Evolutionary conservation across 2,888 invertebrate genomes (phyloP), one percentile per base, ranked within the genome.

Genomic region (Drosophila eohydei): DNA sequence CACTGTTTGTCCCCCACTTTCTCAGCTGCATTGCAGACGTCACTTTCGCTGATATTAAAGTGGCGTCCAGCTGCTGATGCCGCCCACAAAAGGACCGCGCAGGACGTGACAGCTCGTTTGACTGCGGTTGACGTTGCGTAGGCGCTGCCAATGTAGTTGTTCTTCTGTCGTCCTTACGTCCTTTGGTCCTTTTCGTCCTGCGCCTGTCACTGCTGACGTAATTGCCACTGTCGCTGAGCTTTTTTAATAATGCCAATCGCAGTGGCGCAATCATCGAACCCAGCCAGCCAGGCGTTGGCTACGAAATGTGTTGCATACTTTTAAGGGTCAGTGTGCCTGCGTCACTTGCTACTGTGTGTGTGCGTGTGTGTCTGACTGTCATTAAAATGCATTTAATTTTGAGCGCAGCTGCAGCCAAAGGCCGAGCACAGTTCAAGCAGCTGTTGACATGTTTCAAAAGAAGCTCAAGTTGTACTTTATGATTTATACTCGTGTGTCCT

Each of bases 251-350:
- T 38, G 28, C 50, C 55, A 70, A 62, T 70, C 50, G 40, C 36
- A 40, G 50, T 21, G 28, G n/a, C 28, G 58, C 30, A 43, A 74
- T 56, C 70, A 64, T 57, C 65, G 65, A 28, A 36, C 16, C 9
- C 41, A 5, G 50, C 16, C 60, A 38, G 57, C 59, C 44, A 34
- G n/a, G 28, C 9, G 21, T 38, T 16, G 40, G 28, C 38, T 48
- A 6, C 48, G 28, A 57, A 43, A 63, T 69, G 28, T 50, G 57
- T 78, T 69, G 78, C 78, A 68, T 74, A 75, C 78, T 75, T 75
- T 72, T 36, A n/a, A 43, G 75, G 43, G 72, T 28, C 70, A 60
- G 54, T 55, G 51, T 36, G 62, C 40, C 50, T 40, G 51, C 26
- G 9, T 32, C 32, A 26, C 50, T 75, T 63, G 71, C 79, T 64